Evolutionary conservation across 2,888 invertebrate genomes (phyloP), one percentile per base, ranked within the genome.

Genomic region (Drosophila rubida): DNA sequence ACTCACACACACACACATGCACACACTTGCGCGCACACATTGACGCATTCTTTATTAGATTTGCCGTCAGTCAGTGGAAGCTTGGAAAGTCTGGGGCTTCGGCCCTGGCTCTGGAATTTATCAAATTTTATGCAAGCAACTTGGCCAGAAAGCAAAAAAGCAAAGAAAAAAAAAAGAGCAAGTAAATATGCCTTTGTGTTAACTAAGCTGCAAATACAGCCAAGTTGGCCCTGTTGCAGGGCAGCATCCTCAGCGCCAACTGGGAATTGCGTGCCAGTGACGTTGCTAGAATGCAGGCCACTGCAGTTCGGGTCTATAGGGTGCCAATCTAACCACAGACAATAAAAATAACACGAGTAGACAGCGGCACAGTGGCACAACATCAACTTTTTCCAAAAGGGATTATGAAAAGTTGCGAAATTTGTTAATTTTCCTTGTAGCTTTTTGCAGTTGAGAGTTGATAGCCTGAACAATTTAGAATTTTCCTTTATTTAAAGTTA

Each of bases 161-260:
- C 46, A 45, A 66, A 61, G 59, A 48, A 63, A 55, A 65, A 32
- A 4, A 32, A 11, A 25, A 25, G 7, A 32, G 32, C n/a, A 32
- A 32, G 75, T 77, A 81, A 82, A 82, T 79, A 82, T 85, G 85
- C 82, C 79, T 82, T 85, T 82, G 82, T 85, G 80, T 79, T 85
- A 82, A 78, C 82, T 77, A 85, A 79, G 84, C 81, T 70, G 58
- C 81, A 74, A 84, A 81, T 74, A 68, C 79, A 81, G 50, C n/a
- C 61, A 48, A 51, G 39, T 42, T 51, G 45, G 32, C n/a, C 14
- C 49, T 22, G 57, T 44, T 37, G 50, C 51, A 45, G 16, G 4
- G 23, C 19, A 9, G n/a, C 41, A 39, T 23, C 32, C 14, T 45
- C 53, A 54, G 41, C 48, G 42, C 23, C 4, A 41, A 25, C 60